Evolutionary conservation across 2,888 invertebrate genomes (phyloP), one percentile per base, ranked within the genome.

Genomic region (Archips xylosteana): DNA sequence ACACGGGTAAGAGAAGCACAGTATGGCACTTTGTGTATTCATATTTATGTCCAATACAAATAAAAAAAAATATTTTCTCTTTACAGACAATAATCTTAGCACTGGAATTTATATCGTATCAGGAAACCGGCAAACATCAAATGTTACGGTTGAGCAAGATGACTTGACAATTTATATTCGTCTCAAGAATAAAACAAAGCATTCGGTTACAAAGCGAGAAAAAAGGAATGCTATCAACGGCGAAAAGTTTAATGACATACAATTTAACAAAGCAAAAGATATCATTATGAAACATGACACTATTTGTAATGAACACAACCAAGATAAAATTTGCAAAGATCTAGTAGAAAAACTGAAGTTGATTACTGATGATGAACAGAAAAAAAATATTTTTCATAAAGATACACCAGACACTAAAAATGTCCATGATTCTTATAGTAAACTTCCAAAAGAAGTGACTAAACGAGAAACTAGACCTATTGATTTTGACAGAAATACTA

Each of bases 61-160:
- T 10, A 9, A 51, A 49, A 23, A 23, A 67, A 49, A 49, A n/a
- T 49, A 0, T n/a, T 15, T 23, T 51, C 0, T 62, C 66, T 64
- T 83, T 85, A 70, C 75, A 92, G 91, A 85, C 47, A 82, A 74
- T 61, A 78, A 78, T 9, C 79, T 77, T 64, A 88, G 78, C 8
- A 88, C 89, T 23, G 88, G 91, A 82, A 86, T 92, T 63, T 83
- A 91, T 57, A 77, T 92, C 54, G 79, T 91, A 3, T 87, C 89
- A 32, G 87, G 83, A 65, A 81, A 84, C 51, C 79, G 78, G 66
- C 84, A 87, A 62, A 77, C 82, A 62, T 79, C 86, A 34, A 90
- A 92, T 65, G 81, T 87, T 32, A 87, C 87, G 49, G 75, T 88
- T 32, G 76, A 80, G 61, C 76, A 85, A 63, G 79, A 83, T 3